Evolutionary conservation across 2,888 invertebrate genomes (phyloP), one percentile per base, ranked within the genome.

Genomic region (Cantharis lateralis): DNA sequence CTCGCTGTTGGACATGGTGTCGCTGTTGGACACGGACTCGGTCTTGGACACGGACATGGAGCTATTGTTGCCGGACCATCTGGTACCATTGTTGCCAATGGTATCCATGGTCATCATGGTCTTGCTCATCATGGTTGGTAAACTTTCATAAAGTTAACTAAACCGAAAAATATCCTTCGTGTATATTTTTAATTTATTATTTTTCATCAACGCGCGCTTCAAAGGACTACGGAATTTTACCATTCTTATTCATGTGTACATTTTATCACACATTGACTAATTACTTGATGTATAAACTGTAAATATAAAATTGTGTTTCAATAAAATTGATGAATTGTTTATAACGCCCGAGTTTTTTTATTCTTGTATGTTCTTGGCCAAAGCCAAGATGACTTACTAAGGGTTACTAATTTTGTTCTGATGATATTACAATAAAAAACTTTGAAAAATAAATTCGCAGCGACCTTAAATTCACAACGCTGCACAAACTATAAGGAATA

Each of bases 61-160:
- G 81, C 84, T 15, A 81, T 86, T 13, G 80, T 81, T 61, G 86
- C 85, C 75, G 85, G 85, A 71, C 82, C 80, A 71, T 84, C 86
- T 71, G 85, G 82, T 15, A 83, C 84, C 24, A 83, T 84, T 62
- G 82, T 84, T 63, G 81, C 85, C 20, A 81, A 82, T 16, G 84
- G 79, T 24, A 83, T 84, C 75, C 83, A 83, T 78, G 86, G 86
- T 70, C 82, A 83, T 66, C 84, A 83, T 81, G 85, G 84, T 78
- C 73, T 80, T 68, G 68, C 76, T 62, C 74, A 78, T 79, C 77
- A 80, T 76, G 78, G 81, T 77, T 83, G 81, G 81, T 83, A 72
- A 24, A 78, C 13, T 66, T 63, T n/a, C 11, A 1, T 15, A 61
- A 72, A 20, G 32, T 73, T 62, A 18, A 26, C 28, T 13, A 63